phyloP scores from a whole-genome alignment of 2,113 vertebrate species.

The Calidris pygmaea region DNA sequence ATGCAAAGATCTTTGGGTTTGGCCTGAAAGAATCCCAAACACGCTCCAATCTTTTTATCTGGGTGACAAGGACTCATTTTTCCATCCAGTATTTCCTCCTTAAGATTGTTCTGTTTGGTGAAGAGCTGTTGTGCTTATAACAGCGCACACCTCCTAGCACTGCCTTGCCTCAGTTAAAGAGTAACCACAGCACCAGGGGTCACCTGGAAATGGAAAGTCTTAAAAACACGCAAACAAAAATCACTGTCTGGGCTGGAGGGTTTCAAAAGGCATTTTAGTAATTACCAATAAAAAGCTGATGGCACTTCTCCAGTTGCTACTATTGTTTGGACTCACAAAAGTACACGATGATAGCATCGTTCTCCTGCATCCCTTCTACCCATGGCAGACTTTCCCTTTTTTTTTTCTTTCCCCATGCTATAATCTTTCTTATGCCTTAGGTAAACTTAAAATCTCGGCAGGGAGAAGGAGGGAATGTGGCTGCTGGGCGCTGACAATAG shows the following conservation, averaged over 20 bases:
- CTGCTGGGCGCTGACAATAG: constrained; percentile 82
- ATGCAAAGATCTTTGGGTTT: constrained; percentile 42
- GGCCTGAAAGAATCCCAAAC: constrained; percentile 61
- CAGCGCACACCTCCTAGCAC: constrained; percentile 16
- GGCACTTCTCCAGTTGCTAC: background rate
- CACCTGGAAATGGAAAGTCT: constrained; percentile 60
- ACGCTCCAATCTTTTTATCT: constrained; percentile 49
- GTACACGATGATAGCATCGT: rapidly evolving
- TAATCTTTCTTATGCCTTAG: constrained; percentile 58
- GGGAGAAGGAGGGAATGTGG: constrained; percentile 72
- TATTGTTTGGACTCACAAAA: background rate
- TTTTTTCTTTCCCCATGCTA: background rate
- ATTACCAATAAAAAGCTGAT: background rate
- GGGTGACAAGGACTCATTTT: constrained; percentile 58
- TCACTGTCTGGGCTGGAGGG: background rate
- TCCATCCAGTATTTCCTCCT: constrained; percentile 59
- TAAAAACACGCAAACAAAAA: constrained; percentile 10
- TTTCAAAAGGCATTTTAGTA: background rate
- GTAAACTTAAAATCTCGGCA: constrained; percentile 68
- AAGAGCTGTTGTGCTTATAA: constrained; percentile 24
- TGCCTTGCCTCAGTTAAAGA: constrained; percentile 56
- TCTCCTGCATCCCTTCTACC: background rate
- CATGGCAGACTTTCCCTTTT: background rate
- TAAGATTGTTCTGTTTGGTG: constrained; percentile 51
- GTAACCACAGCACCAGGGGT: constrained; percentile 47